These are phyloP conservation scores for Caenorhabditis remanei DNA, from an alignment of 1,140 invertebrate species.

Conservation along the genomic window DNA sequence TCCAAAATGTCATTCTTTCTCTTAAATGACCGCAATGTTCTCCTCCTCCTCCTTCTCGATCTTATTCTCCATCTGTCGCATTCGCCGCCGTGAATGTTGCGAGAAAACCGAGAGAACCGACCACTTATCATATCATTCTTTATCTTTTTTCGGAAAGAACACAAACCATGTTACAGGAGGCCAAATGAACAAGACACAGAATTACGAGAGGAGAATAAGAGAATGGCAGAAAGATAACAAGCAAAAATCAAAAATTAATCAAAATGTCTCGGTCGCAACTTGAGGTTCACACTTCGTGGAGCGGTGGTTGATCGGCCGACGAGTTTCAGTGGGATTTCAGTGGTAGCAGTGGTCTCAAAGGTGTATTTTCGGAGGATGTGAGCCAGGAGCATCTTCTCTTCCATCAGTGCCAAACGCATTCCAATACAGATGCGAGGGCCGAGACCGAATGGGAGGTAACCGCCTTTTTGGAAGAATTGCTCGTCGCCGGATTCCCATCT, in stretches of 20 bases:
- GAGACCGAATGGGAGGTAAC: conserved; percentile 80
- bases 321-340: conserved; percentile 25
- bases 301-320: not conserved
- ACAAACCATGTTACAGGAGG: not conserved
- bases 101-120: not conserved
- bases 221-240: not conserved
- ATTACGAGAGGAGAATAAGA: not conserved
- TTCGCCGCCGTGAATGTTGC: conserved; percentile 2
- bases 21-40: not conserved
- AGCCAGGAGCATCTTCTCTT: conserved; percentile 82
- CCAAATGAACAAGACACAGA: conserved; percentile 13
- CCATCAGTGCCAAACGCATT: conserved; percentile 82
- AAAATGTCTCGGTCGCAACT: not conserved
- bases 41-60: not conserved
- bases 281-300: conserved; percentile 19
- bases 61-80: not conserved
- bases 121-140: not conserved
- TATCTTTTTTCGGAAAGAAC: conserved; percentile 20
- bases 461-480: conserved; percentile 24
- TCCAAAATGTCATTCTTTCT: not conserved
- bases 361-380: conserved; percentile 73
- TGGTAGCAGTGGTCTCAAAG: not conserved
- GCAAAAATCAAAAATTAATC: not conserved
- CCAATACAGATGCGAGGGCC: conserved; percentile 81
- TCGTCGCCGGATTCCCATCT: conserved; percentile 55